phyloP scores from a whole-genome alignment of 1,140 invertebrate species.

The Lutraria rhynchaena region DNA sequence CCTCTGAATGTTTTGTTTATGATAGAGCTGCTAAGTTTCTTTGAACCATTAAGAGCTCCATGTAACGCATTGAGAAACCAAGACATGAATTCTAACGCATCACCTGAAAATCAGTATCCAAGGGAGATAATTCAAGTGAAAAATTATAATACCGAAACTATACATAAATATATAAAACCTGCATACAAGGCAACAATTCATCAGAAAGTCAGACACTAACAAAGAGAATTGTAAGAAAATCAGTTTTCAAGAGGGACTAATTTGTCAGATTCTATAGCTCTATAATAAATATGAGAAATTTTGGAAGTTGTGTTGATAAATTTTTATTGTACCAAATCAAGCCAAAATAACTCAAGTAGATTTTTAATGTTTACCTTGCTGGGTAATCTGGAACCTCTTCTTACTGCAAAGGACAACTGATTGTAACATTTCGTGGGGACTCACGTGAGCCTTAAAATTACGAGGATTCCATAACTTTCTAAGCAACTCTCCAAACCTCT shows the following conservation, averaged over 20 bases:
- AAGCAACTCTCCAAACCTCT: conserved; percentile 98
- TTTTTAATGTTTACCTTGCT: conserved; percentile 96
- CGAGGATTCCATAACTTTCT: conserved; percentile 99
- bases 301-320: no score
- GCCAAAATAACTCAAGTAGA: no score
- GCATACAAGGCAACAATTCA: no score
- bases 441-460: conserved; percentile 99
- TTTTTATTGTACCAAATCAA: no score
- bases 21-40: conserved; percentile 85
- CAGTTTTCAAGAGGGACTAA: no score
- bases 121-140: no score
- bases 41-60: conserved; percentile 85
- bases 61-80: conserved; percentile 98
- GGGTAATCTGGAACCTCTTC: conserved; percentile 98
- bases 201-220: no score
- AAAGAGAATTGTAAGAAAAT: no score
- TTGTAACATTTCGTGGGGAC: conserved; percentile 99
- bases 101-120: conserved; percentile 85
- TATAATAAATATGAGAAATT: no score
- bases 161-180: no score
- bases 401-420: conserved; percentile 99
- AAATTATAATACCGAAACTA: no score
- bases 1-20: conserved; percentile 98
- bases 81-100: conserved; percentile 97
- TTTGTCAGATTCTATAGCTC: no score